phyloP scores from a whole-genome alignment of 1,140 invertebrate species.

The Brachionus koreanus region DNA sequence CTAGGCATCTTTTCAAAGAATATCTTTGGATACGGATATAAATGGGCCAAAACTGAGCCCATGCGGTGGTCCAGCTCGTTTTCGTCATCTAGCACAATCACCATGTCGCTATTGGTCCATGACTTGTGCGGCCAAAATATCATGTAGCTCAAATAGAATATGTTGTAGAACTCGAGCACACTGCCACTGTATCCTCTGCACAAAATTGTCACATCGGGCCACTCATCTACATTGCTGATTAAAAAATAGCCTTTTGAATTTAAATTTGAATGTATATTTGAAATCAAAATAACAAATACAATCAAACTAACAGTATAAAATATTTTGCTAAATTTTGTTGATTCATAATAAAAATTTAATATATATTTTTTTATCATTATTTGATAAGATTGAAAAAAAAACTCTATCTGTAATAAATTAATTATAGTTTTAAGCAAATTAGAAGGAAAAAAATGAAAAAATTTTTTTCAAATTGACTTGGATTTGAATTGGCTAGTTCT shows the following conservation, averaged over 20 bases:
- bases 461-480: no score
- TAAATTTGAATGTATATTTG: not conserved
- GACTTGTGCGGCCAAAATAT: not conserved
- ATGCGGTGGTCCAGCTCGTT: not conserved
- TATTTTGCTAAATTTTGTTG: no score
- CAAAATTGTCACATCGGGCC: not conserved
- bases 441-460: no score
- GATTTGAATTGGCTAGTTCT: no score
- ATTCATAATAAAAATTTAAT: no score
- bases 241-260: not conserved
- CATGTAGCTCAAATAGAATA: not conserved
- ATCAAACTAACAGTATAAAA: no score
- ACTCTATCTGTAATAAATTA: no score
- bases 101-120: not conserved
- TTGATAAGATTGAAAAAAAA: not conserved
- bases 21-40: not conserved
- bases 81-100: not conserved
- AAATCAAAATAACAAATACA: no score
- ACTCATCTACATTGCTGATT: not conserved
- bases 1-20: not conserved
- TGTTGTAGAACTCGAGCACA: constrained; percentile 7
- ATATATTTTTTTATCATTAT: not conserved
- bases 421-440: no score
- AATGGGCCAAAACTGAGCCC: not conserved
- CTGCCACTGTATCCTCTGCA: not conserved